Evolutionary conservation across 2,888 invertebrate species (phyloP).

Genomic region (Xanthorhoe spadicearia): DNA sequence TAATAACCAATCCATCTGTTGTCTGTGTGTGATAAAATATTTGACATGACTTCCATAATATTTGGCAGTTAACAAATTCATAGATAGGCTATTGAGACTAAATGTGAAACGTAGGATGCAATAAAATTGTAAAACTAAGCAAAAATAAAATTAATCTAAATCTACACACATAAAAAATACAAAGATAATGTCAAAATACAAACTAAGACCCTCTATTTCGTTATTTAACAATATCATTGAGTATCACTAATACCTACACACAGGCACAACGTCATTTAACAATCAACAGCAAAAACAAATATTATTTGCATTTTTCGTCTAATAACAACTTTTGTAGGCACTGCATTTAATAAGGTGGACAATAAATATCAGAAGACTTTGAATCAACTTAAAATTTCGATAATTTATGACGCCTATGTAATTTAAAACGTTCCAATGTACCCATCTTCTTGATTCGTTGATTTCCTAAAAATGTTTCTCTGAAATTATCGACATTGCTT

Average conservation of each 20-base stretch:
- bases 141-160: slow-evolving; percentile 2
- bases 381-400: slow-evolving; percentile 66
- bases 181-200: background rate
- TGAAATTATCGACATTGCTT: slow-evolving; percentile 62
- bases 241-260: slow-evolving; percentile 1
- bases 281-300: background rate
- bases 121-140: background rate
- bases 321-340: slow-evolving; percentile 29
- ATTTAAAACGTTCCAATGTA: slow-evolving; percentile 69
- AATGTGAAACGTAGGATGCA: background rate
- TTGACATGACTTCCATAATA: no score
- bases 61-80: no score
- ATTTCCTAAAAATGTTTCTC: slow-evolving; percentile 62
- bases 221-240: slow-evolving; percentile 1
- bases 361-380: slow-evolving; percentile 12
- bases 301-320: slow-evolving; percentile 7
- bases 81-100: no score
- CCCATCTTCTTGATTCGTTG: slow-evolving; percentile 68
- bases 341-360: slow-evolving; percentile 49
- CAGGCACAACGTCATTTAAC: background rate
- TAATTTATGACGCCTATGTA: slow-evolving; percentile 65
- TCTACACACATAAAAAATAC: slow-evolving; percentile 1
- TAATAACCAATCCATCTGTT: no score
- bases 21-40: no score
- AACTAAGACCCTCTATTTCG: background rate